phyloP scores from a whole-genome alignment of 2,113 vertebrate genomes.

The Misgurnus mizolepis region DNA sequence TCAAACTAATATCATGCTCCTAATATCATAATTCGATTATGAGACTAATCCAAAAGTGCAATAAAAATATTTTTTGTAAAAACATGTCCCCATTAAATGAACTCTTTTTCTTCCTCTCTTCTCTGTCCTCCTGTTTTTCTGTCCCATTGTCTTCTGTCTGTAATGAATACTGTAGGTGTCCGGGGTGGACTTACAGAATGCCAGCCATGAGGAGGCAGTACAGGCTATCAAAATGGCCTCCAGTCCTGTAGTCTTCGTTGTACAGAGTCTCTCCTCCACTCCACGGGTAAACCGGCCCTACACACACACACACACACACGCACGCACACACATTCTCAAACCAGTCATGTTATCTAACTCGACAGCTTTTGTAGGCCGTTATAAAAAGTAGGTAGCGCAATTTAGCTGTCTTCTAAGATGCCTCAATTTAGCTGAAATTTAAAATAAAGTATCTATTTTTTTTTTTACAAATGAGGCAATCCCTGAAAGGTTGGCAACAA shows the following conservation, averaged over 20 bases:
- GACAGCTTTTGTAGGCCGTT: too few relatives aligned
- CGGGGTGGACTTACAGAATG: constrained; percentile 84
- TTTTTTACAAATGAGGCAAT: too few relatives aligned
- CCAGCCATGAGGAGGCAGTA: constrained; percentile 90
- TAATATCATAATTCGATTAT: too few relatives aligned
- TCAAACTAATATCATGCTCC: too few relatives aligned
- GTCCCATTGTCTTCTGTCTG: not conserved
- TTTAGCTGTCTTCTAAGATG: too few relatives aligned
- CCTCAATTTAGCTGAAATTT: too few relatives aligned
- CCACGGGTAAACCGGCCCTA: constrained; percentile 78
- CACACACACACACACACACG: not conserved
- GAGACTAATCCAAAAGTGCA: not conserved
- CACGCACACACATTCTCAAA: too few relatives aligned
- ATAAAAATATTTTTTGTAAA: not conserved
- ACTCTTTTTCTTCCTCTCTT: not conserved
- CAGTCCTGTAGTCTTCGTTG: constrained; percentile 88
- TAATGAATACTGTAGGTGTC: constrained; percentile 77
- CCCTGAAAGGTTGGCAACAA: too few relatives aligned
- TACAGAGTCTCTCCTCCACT: constrained; percentile 85
- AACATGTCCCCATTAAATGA: constrained; percentile 10
- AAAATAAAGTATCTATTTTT: too few relatives aligned
- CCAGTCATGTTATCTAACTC: too few relatives aligned
- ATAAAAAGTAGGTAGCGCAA: too few relatives aligned
- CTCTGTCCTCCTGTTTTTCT: not conserved
- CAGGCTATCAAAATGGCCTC: constrained; percentile 85